Evolutionary conservation across 1,140 invertebrate species (phyloP).

Genomic region (Anoplophora glabripennis): DNA sequence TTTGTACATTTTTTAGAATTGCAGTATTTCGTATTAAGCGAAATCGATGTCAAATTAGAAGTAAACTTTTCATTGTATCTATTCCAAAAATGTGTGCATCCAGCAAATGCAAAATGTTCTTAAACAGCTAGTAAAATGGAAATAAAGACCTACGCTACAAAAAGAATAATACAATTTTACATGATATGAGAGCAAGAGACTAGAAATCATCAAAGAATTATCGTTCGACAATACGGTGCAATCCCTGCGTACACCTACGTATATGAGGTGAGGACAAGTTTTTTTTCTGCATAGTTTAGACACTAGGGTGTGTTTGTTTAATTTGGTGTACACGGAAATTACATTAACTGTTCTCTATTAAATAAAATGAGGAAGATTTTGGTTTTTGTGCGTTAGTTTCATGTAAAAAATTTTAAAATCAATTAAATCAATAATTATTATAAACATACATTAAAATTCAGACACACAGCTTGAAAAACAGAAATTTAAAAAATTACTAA

Average conservation of each 20-base stretch:
- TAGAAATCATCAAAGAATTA: background rate
- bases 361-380: background rate
- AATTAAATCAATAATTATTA: background rate
- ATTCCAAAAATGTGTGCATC: background rate
- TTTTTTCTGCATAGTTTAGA: background rate
- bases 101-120: background rate
- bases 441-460: background rate
- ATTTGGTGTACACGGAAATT: background rate
- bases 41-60: background rate
- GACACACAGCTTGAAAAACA: background rate
- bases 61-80: background rate
- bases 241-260: background rate
- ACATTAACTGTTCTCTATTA: background rate
- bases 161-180: background rate
- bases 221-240: background rate
- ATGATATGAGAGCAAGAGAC: slow-evolving; percentile 5
- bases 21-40: background rate
- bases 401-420: background rate
- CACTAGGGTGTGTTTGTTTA: background rate
- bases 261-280: background rate
- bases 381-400: slow-evolving; percentile 5
- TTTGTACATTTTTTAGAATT: background rate
- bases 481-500: too few relatives aligned
- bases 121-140: background rate
- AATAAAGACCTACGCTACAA: background rate